Percentiles rank a stretch among this genome's conserved stretches.
These are phyloP conservation scores for Trachythela sp. DNA, from an alignment of 64 coral and sea anemone genomes.

Conservation along the genomic window DNA sequence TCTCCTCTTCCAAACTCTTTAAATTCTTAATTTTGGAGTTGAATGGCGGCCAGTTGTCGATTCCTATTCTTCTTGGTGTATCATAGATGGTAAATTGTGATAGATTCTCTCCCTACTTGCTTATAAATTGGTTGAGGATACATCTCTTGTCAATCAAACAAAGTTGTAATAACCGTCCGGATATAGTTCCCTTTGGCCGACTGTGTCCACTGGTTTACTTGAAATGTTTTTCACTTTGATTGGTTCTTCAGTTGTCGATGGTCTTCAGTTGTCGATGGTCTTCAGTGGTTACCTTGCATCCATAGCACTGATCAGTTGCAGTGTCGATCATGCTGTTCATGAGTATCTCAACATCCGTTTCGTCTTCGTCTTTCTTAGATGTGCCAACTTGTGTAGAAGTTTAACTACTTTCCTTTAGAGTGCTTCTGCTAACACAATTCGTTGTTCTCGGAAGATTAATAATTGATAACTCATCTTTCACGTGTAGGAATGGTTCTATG, in stretches of 20 bases:
- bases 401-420: constrained; percentile 52
- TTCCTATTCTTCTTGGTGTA: constrained; percentile 40
- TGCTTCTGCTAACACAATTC: constrained; percentile 44
- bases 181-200: constrained; percentile 44
- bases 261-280: no score
- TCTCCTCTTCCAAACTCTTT: constrained; percentile 41
- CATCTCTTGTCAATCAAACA: constrained; percentile 40
- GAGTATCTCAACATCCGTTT: constrained; percentile 42
- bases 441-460: constrained; percentile 51
- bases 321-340: constrained; percentile 70
- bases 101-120: constrained; percentile 43
- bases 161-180: constrained; percentile 58
- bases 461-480: constrained; percentile 48
- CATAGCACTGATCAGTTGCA: constrained; percentile 47
- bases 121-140: constrained; percentile 34
- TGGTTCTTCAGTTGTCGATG: constrained; percentile 65
- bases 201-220: constrained; percentile 47
- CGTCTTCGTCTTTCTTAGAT: constrained; percentile 58
- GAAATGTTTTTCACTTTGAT: constrained; percentile 55
- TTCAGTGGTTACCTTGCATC: constrained; percentile 50
- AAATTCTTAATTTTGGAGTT: constrained; percentile 58
- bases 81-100: constrained; percentile 37
- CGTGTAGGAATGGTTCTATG: constrained; percentile 42
- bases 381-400: constrained; percentile 49
- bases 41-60: constrained; percentile 56